Evolutionary conservation across 2,797 vertebrate genomes (phyloP), one percentile per base, ranked within the genome.

Genomic region (Argyrosomus regius): DNA sequence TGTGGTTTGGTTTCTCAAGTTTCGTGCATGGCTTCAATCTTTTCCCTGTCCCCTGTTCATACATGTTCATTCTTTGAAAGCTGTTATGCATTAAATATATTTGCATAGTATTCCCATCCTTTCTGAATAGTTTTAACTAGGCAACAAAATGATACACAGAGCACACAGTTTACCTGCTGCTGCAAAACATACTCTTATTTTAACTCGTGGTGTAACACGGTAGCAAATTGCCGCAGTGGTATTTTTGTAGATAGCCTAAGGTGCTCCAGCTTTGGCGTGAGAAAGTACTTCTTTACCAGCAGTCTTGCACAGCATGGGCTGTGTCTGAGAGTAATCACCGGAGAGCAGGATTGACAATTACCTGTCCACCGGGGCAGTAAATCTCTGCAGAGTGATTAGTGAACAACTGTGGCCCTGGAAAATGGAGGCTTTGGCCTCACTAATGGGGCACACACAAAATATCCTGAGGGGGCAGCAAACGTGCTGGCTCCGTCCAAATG

Each of bases 271-370:
- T 71, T 60, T 83, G 81, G 80, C 72, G 78, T 93, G 89, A 92
- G 90, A 92, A 93, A 83, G 80, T 64, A 24, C 52, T 73, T 75
- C 41, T 79, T 84, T 85, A 80, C 59, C 59, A 72, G 48, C 69
- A 39, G 72, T 53, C 16, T 24, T 62, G 43, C 79, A 61, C 77
- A 58, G 76, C 68, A 31, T 78, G 84, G 72, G 85, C 45, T 73
- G 79, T 79, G 78, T 84, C 81, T 88, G 79, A 81, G 73, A 81
- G 61, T 85, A 87, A 91, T 84, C 65, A 86, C 87, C 54, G 73
- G 60, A 82, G 83, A 82, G 83, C 65, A 82, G 76, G 71, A 90
- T 89, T 86, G 90, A 90, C 81, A 91, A 88, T 91, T 91, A 92
- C 83, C 85, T 87, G 84, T 91, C 80, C 85, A 80, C 72, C 72